Evolutionary conservation across 1,140 invertebrate genomes (phyloP).

Genomic region (Drosophila malerkotliana): DNA sequence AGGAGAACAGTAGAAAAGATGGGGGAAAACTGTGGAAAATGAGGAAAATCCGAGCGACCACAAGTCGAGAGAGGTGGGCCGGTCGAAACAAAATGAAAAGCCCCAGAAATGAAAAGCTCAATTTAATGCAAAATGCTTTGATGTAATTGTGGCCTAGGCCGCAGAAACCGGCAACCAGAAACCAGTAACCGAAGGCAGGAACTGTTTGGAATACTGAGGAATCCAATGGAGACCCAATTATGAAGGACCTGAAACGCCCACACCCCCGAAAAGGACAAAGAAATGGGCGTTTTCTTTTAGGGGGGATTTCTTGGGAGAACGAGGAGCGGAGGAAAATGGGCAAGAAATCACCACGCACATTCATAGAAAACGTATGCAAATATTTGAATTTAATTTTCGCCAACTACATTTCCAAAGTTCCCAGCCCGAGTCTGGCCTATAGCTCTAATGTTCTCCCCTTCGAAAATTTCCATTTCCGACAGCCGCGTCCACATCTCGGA

Average conservation of each 20-base stretch:
- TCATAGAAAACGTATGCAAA: conserved; percentile 68
- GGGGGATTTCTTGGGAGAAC: not conserved
- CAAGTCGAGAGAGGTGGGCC: conserved; percentile 25
- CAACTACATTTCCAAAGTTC: conserved; percentile 55
- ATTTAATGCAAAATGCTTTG: conserved; percentile 79
- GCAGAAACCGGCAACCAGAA: conserved; percentile 18
- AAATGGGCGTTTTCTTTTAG: not conserved
- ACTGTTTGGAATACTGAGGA: conserved; percentile 18
- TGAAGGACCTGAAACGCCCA: conserved; percentile 37
- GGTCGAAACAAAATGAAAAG: conserved; percentile 55
- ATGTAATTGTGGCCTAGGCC: conserved; percentile 72
- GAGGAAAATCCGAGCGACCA: conserved; percentile 29
- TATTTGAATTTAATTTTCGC: conserved; percentile 81
- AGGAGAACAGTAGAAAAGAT: conserved; percentile 6
- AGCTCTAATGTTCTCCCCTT: conserved; percentile 7
- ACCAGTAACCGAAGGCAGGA: conserved; percentile 6
- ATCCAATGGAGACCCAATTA: conserved; percentile 62
- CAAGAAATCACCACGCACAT: conserved; percentile 64
- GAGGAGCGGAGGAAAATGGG: not conserved
- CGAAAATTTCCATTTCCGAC: conserved; percentile 33
- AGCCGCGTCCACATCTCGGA: conserved; percentile 96
- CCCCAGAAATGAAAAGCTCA: conserved; percentile 63
- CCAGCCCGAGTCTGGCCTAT: not conserved
- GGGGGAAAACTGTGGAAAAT: conserved; percentile 14
- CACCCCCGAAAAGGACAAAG: conserved; percentile 28